A percentile compares a stretch with the other conserved stretches of the same genome.
These are phyloP conservation scores for Mustela lutreola DNA, from an alignment of 2,113 vertebrate species.

Conservation along the genomic window DNA sequence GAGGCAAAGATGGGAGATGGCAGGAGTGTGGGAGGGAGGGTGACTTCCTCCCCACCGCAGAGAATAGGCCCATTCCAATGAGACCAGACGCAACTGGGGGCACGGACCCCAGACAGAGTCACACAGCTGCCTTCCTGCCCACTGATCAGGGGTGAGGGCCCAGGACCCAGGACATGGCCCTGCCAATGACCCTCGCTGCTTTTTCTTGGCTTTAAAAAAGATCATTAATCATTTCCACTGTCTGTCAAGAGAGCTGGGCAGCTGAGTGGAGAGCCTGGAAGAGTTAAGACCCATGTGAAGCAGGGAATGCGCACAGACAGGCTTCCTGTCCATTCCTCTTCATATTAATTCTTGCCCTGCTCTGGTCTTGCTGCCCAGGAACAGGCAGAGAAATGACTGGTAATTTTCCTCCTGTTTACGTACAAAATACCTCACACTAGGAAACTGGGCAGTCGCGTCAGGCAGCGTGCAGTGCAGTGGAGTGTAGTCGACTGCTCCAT, in stretches of 20 bases:
- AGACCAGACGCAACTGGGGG: not conserved
- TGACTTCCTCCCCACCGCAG: not conserved
- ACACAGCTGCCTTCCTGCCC: not conserved
- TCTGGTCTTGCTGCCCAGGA: not conserved
- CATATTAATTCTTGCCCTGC: not conserved
- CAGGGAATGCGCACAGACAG: not conserved
- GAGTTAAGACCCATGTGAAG: not conserved
- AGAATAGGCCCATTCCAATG: not conserved
- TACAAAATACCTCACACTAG: not conserved
- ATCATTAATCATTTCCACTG: constrained; percentile 61
- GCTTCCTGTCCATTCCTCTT: not conserved
- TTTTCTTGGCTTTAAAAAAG: constrained; percentile 62
- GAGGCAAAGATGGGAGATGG: not conserved
- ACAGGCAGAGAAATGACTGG: not conserved
- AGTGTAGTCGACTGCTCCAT: not conserved
- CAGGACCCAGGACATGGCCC: constrained; percentile 34
- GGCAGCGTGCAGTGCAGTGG: not conserved
- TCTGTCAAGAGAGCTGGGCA: not conserved
- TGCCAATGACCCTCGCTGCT: constrained; percentile 37
- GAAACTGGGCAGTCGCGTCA: not conserved
- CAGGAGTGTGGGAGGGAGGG: not conserved
- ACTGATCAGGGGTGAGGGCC: not conserved
- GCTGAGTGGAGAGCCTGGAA: not conserved
- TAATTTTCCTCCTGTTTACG: not conserved
- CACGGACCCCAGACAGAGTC: not conserved